Conservation (phyloP, 1,140 invertebrate genomes). For the Atopsyche davidsoni region DNA sequence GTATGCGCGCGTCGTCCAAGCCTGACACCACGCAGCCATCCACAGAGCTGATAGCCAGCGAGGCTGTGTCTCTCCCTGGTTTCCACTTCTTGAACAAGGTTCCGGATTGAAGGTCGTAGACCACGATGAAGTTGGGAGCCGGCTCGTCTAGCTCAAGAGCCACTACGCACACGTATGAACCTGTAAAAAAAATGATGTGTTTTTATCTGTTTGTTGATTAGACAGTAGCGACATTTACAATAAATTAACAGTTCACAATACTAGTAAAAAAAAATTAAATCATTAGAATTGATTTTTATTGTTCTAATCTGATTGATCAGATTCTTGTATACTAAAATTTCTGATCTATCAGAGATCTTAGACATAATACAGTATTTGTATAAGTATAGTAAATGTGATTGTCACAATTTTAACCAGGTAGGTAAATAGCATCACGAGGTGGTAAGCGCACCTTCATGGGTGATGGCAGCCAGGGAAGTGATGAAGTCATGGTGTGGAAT, state of each 20-base stretch:
- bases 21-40: slow-evolving; percentile 78
- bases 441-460: slow-evolving; percentile 62
- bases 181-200: slow-evolving; percentile 38
- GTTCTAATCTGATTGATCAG: no score
- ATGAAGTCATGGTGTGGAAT: slow-evolving; percentile 86
- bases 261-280: no score
- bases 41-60: slow-evolving; percentile 73
- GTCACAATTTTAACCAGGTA: no score
- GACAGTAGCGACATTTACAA: no score
- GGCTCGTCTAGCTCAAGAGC: slow-evolving; percentile 75
- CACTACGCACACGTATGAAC: slow-evolving; percentile 61
- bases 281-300: no score
- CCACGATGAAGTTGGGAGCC: slow-evolving; percentile 80
- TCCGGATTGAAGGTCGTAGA: slow-evolving; percentile 88
- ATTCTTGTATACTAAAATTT: no score
- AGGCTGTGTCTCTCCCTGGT: slow-evolving; percentile 69
- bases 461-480: slow-evolving; percentile 75
- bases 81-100: slow-evolving; percentile 89
- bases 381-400: no score
- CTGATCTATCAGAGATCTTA: not conserved
- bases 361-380: no score
- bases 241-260: no score
- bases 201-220: no score
- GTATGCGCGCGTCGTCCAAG: slow-evolving; percentile 69
- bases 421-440: no score